Evolutionary conservation across 2,113 vertebrate genomes (phyloP), one percentile per base, ranked within the genome.

Genomic region (Scopus umbretta): DNA sequence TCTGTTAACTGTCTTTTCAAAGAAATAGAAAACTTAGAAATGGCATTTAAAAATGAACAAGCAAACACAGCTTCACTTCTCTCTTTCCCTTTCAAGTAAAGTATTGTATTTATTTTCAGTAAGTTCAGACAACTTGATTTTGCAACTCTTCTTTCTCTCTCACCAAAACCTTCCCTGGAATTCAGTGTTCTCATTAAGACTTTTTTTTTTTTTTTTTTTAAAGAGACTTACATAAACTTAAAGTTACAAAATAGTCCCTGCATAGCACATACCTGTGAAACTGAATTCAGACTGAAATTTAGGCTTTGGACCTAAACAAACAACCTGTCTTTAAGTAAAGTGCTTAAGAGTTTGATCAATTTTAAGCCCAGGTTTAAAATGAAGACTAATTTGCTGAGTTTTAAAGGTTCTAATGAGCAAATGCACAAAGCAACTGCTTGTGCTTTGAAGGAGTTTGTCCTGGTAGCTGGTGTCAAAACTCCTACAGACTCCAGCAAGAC

Each of bases 1-100:
- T 87, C 73, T 84, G 61, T 52, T 58, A 67, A 50, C 23, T 40
- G 23, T 13, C 34, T 92, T 96, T 90, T 74, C 71, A 96, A 89
- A 93, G 53, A 70, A 70, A 62, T 1, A 73, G 19, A 79, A 83
- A 72, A 73, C 43, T 65, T 32, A 55, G 32, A 89, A 83, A 74
- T 68, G 27, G 19, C 75, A 86, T 93, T 94, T 90, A 80, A 94
- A 90, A 91, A 91, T 68, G 85, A 94, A 76, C 68, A 96, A 86
- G 43, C 27, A 94, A 91, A 76, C 70, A 84, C 55, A 78, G 36
- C 56, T 81, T 56, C 14, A 52, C 16, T 86, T n/a, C 49, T 88
- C 92, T 78, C 72, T 79, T 79, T 89, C 67, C 66, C 72, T 87
- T 88, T 63, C 61, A 84, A 71, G 38, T 40, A 50, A 79, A 74